phyloP scores from a whole-genome alignment of 2,797 vertebrate genomes.

The Macrochelys suwanniensis region DNA sequence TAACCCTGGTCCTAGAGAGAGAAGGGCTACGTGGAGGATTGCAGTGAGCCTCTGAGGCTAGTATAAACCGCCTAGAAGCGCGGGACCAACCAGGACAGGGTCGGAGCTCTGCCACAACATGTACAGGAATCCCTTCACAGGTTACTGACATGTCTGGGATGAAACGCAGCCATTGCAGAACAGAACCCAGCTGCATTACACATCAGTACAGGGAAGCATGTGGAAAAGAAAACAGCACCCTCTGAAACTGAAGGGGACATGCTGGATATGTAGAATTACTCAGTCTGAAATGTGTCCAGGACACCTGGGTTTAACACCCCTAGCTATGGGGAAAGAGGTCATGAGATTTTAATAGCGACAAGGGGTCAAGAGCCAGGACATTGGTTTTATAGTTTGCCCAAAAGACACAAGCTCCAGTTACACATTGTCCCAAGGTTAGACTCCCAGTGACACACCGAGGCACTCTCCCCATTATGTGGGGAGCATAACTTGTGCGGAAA shows the following conservation, averaged over 20 bases:
- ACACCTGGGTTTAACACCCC: neutral
- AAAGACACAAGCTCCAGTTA: neutral
- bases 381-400: neutral
- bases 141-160: neutral
- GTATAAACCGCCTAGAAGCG: too few species aligned
- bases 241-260: neutral
- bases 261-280: neutral
- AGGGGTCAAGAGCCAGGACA: neutral
- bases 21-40: too few species aligned
- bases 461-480: neutral
- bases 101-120: too few species aligned
- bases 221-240: neutral
- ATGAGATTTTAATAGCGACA: rapidly evolving
- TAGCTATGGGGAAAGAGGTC: rapidly evolving
- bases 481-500: neutral
- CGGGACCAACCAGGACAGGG: too few species aligned
- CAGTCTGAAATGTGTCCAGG: too few species aligned
- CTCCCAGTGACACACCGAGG: rapidly evolving
- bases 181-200: neutral
- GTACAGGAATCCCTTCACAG: neutral
- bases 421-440: neutral
- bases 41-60: too few species aligned
- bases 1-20: too few species aligned
- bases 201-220: neutral
- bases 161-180: neutral